Percentiles rank a stretch among this genome's conserved stretches.
These are phyloP conservation scores for Chaetodon trifasciatus DNA, from an alignment of 2,797 vertebrate species.

Conservation along the genomic window DNA sequence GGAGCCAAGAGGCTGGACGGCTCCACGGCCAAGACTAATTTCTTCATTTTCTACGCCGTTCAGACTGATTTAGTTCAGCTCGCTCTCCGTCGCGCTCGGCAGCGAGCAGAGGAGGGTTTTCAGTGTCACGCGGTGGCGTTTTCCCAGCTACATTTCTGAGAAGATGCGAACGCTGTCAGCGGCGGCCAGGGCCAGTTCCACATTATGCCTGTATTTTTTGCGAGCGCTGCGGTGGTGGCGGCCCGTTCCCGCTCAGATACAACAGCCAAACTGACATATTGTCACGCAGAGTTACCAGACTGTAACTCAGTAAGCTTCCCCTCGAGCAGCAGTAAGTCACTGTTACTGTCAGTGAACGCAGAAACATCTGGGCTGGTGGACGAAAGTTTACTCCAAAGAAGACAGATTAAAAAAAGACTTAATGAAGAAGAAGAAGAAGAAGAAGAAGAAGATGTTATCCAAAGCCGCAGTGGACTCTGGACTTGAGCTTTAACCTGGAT, in stretches of 20 bases:
- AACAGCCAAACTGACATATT: constrained; percentile 25
- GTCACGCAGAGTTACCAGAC: constrained; percentile 22
- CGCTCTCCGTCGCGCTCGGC: constrained; percentile 22
- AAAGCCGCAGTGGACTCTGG: background rate
- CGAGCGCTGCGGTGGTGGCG: background rate
- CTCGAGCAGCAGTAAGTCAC: constrained; percentile 2
- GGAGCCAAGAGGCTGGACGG: constrained; percentile 53
- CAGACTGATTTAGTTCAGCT: constrained; percentile 40
- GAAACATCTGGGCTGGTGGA: background rate
- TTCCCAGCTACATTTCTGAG: constrained; percentile 32
- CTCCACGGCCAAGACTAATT: constrained; percentile 62
- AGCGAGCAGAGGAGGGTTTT: constrained; percentile 17
- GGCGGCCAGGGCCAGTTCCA: constrained; percentile 10
- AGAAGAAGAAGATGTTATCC: background rate
- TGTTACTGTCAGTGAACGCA: background rate
- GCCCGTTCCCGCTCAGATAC: background rate
- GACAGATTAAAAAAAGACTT: background rate
- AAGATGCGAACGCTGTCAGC: constrained; percentile 24
- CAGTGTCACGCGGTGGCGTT: constrained; percentile 20
- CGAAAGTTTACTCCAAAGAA: background rate
- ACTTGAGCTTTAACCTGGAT: background rate
- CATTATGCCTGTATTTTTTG: constrained; percentile 5
- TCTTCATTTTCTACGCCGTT: constrained; percentile 59
- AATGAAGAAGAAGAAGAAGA: background rate
- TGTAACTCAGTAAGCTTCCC: constrained; percentile 23